Conservation (phyloP, 2,797 vertebrate genomes). For the Diplodus sargus region DNA sequence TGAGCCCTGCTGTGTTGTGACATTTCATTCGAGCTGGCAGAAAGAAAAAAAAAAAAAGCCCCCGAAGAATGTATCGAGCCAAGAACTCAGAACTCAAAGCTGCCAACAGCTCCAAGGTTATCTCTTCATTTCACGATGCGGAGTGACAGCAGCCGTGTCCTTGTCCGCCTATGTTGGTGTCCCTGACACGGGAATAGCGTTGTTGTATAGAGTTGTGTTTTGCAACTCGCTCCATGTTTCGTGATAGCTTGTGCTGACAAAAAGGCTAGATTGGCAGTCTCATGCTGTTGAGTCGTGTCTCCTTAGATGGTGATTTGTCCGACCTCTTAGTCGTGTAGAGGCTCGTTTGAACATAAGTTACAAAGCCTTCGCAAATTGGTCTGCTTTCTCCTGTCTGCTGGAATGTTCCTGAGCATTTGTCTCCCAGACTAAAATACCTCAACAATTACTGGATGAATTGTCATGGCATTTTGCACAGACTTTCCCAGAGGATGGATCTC, state of each 20-base stretch:
- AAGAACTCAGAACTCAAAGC: slow-evolving; percentile 33
- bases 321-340: slow-evolving; percentile 13
- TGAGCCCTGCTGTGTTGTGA: slow-evolving; percentile 48
- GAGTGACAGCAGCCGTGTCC: slow-evolving; percentile 59
- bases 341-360: slow-evolving; percentile 24
- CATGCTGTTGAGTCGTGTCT: slow-evolving; percentile 9
- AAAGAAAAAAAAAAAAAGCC: slow-evolving; percentile 35
- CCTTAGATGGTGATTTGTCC: slow-evolving; percentile 33
- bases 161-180: slow-evolving; percentile 40
- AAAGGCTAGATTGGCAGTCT: slow-evolving; percentile 26
- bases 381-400: slow-evolving; percentile 24
- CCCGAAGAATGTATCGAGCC: slow-evolving; percentile 28
- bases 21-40: slow-evolving; percentile 48
- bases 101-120: slow-evolving; percentile 59
- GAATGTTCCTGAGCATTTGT: neutral
- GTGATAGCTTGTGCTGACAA: slow-evolving; percentile 38
- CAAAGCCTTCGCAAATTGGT: slow-evolving; percentile 25
- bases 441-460: neutral
- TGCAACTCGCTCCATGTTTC: slow-evolving; percentile 17
- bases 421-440: neutral
- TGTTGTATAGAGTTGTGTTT: slow-evolving; percentile 21
- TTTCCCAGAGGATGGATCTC: neutral
- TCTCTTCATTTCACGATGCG: slow-evolving; percentile 55
- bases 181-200: slow-evolving; percentile 46
- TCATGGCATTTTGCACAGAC: neutral